Evolutionary conservation across 2,113 vertebrate genomes (phyloP), one percentile per base, ranked within the genome.

Genomic region (Ophiodon elongatus): DNA sequence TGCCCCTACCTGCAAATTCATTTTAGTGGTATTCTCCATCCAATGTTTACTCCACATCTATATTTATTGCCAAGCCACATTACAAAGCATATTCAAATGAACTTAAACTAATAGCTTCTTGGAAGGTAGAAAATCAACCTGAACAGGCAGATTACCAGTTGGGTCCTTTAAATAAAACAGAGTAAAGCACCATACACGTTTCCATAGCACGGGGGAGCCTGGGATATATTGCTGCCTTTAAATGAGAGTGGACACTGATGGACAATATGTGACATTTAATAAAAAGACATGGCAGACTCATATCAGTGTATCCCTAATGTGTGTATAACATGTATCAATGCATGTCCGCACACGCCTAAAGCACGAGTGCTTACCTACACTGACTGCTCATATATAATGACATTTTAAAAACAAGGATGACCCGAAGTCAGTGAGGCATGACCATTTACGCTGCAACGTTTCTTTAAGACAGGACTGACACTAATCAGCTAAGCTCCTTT

Each of bases 401-500:
- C 3, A 41, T 45, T 69, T 70, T 23, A 43, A 70, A 78, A 39
- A 25, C 17, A 4, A 66, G 37, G n/a, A 59, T 50, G 31, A 76
- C 50, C 29, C 1, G 11, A n/a, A 62, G 27, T 72, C 79, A 80
- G 21, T 73, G 56, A 78, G 64, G 71, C 47, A 43, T 15, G 43
- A 62, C 50, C 56, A 78, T 80, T 76, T 73, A 77, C 71, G 71
- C 50, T 56, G 50, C 17, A 23, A 31, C 10, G 57, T 72, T 68
- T 75, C 56, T 45, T 52, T 13, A 69, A 66, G 75, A 83, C 64
- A 78, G 17, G 54, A 59, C 72, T 81, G 85, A 85, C 83, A 82
- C 81, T 76, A 84, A 86, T 90, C 76, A 85, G 54, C 54, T 33
- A 10, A 39, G 35, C 68, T 62, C 35, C 14, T 75, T 81, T 59